Evolutionary conservation across 1,140 invertebrate species (phyloP).

Genomic region (Drosophila arawakana): DNA sequence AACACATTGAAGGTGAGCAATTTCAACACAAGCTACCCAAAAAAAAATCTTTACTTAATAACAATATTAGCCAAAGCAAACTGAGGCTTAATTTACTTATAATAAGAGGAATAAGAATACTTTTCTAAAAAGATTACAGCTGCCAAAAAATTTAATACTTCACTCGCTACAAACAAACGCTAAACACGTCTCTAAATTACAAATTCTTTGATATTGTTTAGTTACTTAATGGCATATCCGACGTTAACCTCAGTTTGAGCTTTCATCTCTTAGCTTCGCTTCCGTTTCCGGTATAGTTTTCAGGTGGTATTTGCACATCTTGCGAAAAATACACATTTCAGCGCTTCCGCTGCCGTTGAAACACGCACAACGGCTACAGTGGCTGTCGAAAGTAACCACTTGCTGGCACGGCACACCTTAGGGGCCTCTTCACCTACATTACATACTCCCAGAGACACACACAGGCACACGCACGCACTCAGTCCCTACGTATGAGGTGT

Average conservation of each 20-base stretch:
- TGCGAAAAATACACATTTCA: slow-evolving; percentile 21
- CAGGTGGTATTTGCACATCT: slow-evolving; percentile 40
- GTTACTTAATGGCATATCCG: slow-evolving; percentile 42
- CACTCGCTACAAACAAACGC: background rate
- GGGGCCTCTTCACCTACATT: slow-evolving; percentile 11
- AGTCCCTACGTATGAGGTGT: slow-evolving; percentile 49
- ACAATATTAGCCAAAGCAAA: no score
- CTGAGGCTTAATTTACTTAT: no score
- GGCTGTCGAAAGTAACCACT: slow-evolving; percentile 1
- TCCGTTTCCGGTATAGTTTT: slow-evolving; percentile 79
- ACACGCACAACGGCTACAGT: slow-evolving; percentile 7
- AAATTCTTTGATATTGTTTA: slow-evolving; percentile 60
- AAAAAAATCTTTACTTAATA: no score
- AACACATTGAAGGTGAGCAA: no score
- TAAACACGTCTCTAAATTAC: slow-evolving; percentile 11
- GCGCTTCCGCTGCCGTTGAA: slow-evolving; percentile 8
- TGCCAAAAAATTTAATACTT: no score
- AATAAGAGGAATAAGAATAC: no score
- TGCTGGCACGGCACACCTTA: slow-evolving; percentile 17
- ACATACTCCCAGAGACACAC: background rate
- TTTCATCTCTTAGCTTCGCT: slow-evolving; percentile 46
- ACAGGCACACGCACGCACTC: background rate
- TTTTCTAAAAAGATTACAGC: no score
- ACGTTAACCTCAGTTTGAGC: slow-evolving; percentile 26
- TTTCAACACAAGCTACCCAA: no score